phyloP scores from a whole-genome alignment of 2,888 invertebrate species.

The Lasioglossum zephyrum region DNA sequence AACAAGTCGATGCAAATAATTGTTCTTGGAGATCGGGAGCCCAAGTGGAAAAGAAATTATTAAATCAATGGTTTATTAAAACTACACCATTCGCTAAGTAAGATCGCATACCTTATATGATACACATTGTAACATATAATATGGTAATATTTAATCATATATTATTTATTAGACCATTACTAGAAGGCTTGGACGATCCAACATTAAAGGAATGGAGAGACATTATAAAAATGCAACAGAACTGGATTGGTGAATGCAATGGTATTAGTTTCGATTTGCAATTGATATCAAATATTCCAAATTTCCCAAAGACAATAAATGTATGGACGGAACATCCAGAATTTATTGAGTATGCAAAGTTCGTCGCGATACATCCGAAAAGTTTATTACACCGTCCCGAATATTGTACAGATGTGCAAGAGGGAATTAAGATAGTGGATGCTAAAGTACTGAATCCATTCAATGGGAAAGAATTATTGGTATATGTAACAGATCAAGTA shows the following conservation, averaged over 20 bases:
- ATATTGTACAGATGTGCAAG: constrained; percentile 64
- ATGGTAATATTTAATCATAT: neutral
- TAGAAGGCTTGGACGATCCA: constrained; percentile 90
- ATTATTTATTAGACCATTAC: constrained; percentile 80
- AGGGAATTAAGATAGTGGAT: constrained; percentile 79
- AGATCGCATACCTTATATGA: constrained; percentile 75
- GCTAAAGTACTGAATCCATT: constrained; percentile 89
- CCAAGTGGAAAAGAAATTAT: constrained; percentile 93
- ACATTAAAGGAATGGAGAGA: constrained; percentile 92
- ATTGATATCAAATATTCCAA: constrained; percentile 81
- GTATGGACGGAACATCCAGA: constrained; percentile 92
- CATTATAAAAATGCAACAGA: constrained; percentile 92
- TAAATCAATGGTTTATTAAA: constrained; percentile 97
- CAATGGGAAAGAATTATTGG: constrained; percentile 87
- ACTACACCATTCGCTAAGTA: constrained; percentile 93
- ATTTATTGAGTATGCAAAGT: constrained; percentile 89
- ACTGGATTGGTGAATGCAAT: constrained; percentile 96
- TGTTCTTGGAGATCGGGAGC: constrained; percentile 99
- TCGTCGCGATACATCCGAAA: constrained; percentile 87
- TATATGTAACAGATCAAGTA: constrained; percentile 87
- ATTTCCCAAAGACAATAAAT: constrained; percentile 83
- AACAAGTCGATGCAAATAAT: constrained; percentile 97
- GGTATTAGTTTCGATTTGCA: constrained; percentile 90
- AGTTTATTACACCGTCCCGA: constrained; percentile 85
- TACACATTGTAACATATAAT: neutral